phyloP scores from a whole-genome alignment of 2,888 invertebrate genomes.

The Neocrepidodera transversa region DNA sequence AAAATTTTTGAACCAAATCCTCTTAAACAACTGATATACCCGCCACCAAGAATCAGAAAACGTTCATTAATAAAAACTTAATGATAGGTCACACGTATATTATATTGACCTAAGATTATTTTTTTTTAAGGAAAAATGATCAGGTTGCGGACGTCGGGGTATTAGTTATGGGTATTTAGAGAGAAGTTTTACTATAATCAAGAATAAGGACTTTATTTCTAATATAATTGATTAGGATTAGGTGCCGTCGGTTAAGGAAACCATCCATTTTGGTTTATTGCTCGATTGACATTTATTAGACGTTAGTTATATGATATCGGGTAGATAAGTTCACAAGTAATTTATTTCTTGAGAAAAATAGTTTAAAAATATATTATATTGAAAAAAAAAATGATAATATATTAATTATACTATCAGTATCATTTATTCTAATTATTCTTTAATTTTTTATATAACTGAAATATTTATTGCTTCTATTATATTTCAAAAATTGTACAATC shows the following conservation, averaged over 20 bases:
- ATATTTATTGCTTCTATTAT: too few species aligned
- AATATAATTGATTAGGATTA: slow-evolving; percentile 7
- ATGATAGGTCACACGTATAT: slow-evolving; percentile 26
- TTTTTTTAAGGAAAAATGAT: slow-evolving; percentile 15
- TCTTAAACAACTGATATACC: slow-evolving; percentile 10
- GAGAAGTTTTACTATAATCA: slow-evolving; percentile 1
- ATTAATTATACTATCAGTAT: too few species aligned
- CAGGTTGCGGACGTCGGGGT: background rate
- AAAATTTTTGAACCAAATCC: too few species aligned
- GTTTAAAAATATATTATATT: too few species aligned
- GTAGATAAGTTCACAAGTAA: too few species aligned
- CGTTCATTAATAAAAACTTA: slow-evolving; percentile 26
- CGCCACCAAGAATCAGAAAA: slow-evolving; percentile 16
- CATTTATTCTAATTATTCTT: too few species aligned
- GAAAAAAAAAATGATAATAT: too few species aligned
- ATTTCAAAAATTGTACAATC: too few species aligned
- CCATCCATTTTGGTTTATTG: slow-evolving; percentile 1
- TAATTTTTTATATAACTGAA: too few species aligned
- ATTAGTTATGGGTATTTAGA: slow-evolving; percentile 12
- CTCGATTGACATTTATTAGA: slow-evolving; percentile 9
- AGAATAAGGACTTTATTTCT: slow-evolving; percentile 11
- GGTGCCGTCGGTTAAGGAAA: background rate
- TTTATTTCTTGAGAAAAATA: too few species aligned
- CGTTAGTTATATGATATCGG: background rate
- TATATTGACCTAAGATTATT: slow-evolving; percentile 21